Evolutionary conservation across 1,140 invertebrate species (phyloP), one percentile per base, ranked within the genome.

Genomic region (Rhyacophila brunnea): DNA sequence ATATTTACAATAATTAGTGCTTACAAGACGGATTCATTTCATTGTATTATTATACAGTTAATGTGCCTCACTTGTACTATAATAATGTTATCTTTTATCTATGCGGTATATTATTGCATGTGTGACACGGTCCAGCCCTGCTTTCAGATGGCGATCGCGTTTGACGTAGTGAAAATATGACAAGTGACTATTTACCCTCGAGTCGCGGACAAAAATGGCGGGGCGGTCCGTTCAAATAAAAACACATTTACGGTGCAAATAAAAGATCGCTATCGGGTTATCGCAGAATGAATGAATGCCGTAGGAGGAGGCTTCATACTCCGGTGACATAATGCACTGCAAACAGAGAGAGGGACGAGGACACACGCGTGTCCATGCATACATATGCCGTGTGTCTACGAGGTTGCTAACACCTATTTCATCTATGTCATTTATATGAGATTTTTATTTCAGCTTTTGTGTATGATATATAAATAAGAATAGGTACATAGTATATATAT

Each of bases 81-180:
- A n/a, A n/a, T n/a, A n/a, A n/a, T n/a, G n/a, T n/a, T n/a, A n/a
- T n/a, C n/a, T n/a, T n/a, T n/a, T n/a, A n/a, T n/a, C n/a, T n/a
- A n/a, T n/a, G n/a, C n/a, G n/a, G n/a, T n/a, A n/a, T n/a, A n/a
- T n/a, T n/a, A n/a, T n/a, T n/a, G n/a, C n/a, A n/a, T n/a, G n/a
- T n/a, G n/a, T n/a, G n/a, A n/a, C n/a, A 55, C 52, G 19, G 28
- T 28, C 42, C 13, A 28, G 28, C 14, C 38, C 36, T n/a, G 50
- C 13, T 3, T 15, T 15, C 34, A 53, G 62, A 60, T 64, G 60
- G 55, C 57, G 55, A 64, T 64, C 57, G 62, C 60, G 60, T 56
- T 64, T 64, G 62, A 64, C 51, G 54, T 57, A 64, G 62, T 64
- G 62, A 57, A 64, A 64, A 60, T 60, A 60, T 64, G 62, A 64